These are phyloP conservation scores for Trichomalopsis sarcophagae DNA, from an alignment of 1,140 invertebrate species.

Conservation along the genomic window DNA sequence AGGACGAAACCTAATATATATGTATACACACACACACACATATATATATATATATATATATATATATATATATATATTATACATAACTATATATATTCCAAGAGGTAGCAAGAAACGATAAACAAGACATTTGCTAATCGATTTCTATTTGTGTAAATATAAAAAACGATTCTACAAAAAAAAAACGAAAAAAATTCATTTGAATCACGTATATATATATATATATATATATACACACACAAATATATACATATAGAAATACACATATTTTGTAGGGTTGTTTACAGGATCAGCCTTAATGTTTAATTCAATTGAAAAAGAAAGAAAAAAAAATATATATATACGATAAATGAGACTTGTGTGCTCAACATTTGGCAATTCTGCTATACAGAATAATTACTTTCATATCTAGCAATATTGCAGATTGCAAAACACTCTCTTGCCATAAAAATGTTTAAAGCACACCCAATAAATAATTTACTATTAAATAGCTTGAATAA, in stretches of 20 bases:
- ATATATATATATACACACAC: slow-evolving; percentile 58
- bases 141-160: slow-evolving; percentile 73
- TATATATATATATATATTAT: slow-evolving; percentile 39
- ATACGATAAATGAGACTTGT: slow-evolving; percentile 55
- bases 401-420: slow-evolving; percentile 58
- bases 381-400: slow-evolving; percentile 59
- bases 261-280: slow-evolving; percentile 76
- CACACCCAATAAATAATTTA: slow-evolving; percentile 56
- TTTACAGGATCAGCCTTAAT: slow-evolving; percentile 76
- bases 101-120: slow-evolving; percentile 57
- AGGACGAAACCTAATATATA: slow-evolving; percentile 61
- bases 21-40: slow-evolving; percentile 50
- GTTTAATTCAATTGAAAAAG: slow-evolving; percentile 66
- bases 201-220: slow-evolving; percentile 66
- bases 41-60: too few species aligned
- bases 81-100: slow-evolving; percentile 59
- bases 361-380: slow-evolving; percentile 65
- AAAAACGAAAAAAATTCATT: slow-evolving; percentile 63
- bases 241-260: slow-evolving; percentile 69
- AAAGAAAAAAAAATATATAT: slow-evolving; percentile 53
- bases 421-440: slow-evolving; percentile 58
- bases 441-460: slow-evolving; percentile 71
- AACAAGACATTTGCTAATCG: slow-evolving; percentile 71
- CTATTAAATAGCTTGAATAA: slow-evolving; percentile 40
- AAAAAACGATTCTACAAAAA: slow-evolving; percentile 61